Conservation (phyloP, 2,888 invertebrate species). For the Leptopilina drosophilae region DNA sequence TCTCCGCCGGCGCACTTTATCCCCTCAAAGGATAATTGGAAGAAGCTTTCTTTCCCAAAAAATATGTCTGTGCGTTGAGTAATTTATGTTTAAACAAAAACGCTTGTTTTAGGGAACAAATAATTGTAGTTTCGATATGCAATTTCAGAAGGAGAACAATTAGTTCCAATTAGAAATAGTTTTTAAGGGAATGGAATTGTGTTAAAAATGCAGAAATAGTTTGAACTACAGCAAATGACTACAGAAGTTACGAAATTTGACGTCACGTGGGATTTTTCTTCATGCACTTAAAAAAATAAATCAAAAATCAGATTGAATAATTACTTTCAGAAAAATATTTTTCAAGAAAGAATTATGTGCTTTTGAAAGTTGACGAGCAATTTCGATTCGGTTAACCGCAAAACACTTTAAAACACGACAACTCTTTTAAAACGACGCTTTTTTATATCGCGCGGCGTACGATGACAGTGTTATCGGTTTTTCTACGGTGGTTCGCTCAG, state of each 20-base stretch:
- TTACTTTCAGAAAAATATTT: neutral
- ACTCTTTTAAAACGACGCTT: neutral
- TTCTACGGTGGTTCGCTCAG: conserved; percentile 15
- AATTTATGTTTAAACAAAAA: neutral
- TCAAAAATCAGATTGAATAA: neutral
- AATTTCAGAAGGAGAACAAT: too few species aligned
- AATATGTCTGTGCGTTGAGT: neutral
- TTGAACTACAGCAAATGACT: too few species aligned
- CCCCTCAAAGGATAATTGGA: conserved; percentile 35
- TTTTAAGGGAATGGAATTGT: too few species aligned
- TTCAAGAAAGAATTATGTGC: neutral
- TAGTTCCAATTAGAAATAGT: too few species aligned
- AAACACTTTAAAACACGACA: neutral
- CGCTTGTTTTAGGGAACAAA: too few species aligned
- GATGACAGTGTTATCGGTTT: conserved; percentile 39
- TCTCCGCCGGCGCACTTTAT: conserved; percentile 12
- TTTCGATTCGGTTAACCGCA: neutral
- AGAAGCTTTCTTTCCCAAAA: conserved; percentile 20
- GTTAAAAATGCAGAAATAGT: too few species aligned
- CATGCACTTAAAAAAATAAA: too few species aligned
- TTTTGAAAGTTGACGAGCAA: neutral
- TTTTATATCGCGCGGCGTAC: conserved; percentile 19
- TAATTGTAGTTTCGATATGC: too few species aligned
- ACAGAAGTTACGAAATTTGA: too few species aligned
- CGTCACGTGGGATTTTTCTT: too few species aligned